Evolutionary conservation across 2,797 vertebrate species (phyloP).

Genomic region (Mareca strepera): DNA sequence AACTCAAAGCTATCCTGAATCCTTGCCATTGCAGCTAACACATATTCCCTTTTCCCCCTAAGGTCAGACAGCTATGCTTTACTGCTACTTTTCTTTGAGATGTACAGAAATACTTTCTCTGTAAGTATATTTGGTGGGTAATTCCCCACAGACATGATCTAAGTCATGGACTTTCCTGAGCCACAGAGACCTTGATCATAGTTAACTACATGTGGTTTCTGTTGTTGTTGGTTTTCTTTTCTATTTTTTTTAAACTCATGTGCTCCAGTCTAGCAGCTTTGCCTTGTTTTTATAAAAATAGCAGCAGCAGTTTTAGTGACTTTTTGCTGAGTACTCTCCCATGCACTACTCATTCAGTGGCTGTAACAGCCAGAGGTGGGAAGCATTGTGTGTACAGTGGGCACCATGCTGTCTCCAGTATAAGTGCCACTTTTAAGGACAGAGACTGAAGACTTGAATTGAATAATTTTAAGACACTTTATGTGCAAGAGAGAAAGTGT

Average conservation of each 20-base stretch:
- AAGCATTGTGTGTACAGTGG: not conserved
- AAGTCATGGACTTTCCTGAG: not conserved
- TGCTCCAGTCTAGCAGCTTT: not conserved
- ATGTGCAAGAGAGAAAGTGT: not conserved
- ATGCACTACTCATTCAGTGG: not conserved
- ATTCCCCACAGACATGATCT: not conserved
- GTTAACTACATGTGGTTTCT: not conserved
- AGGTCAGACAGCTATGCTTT: conserved; percentile 6
- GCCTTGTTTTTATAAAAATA: not conserved
- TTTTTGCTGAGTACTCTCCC: not conserved
- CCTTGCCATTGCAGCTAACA: not conserved
- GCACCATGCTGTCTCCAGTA: not conserved
- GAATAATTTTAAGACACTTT: not conserved
- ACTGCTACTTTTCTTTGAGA: not conserved
- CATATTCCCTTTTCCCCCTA: not conserved
- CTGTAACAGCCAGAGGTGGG: not conserved
- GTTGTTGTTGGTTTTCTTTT: not conserved
- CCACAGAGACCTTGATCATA: not conserved
- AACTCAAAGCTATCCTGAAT: not conserved
- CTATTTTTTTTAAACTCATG: not conserved
- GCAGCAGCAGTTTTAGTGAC: not conserved
- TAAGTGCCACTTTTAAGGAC: not conserved
- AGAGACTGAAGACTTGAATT: not conserved
- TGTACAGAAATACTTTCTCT: conserved; percentile 7
- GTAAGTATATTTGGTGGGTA: not conserved